Conservation (phyloP, 2,797 vertebrate genomes). For the Mallotus villosus region DNA sequence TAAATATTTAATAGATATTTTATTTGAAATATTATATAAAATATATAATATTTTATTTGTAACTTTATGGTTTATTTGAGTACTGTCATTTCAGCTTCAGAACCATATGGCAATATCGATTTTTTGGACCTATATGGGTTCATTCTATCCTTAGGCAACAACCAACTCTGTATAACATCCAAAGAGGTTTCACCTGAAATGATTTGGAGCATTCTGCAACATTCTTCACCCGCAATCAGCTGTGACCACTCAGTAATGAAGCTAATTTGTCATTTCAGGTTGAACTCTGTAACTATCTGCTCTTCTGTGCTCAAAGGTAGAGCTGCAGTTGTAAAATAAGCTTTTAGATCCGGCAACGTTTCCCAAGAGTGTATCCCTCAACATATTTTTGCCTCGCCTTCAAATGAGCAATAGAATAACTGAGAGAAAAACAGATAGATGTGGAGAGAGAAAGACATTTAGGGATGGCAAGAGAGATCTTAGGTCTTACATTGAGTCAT, state of each 20-base stretch:
- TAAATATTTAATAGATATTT: no score
- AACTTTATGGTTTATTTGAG: neutral
- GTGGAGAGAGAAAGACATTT: neutral
- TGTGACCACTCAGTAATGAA: neutral
- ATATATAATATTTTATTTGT: no score
- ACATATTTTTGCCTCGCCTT: no score
- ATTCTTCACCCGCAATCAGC: neutral
- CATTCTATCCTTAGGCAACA: neutral
- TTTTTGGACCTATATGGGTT: neutral
- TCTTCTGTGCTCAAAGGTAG: neutral
- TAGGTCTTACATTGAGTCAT: neutral
- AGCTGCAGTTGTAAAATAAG: neutral
- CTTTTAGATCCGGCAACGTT: neutral
- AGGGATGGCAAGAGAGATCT: neutral
- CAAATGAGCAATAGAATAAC: neutral
- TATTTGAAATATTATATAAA: no score
- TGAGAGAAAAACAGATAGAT: neutral
- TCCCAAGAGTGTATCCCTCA: neutral
- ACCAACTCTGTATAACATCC: constrained; percentile 13
- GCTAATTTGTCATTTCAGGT: neutral
- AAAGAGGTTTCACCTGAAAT: neutral
- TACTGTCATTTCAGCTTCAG: neutral
- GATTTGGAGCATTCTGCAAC: neutral
- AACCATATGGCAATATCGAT: neutral
- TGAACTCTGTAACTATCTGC: neutral